A percentile compares a stretch with the other conserved stretches of the same genome.
These are phyloP conservation scores for Ommatoiulus sabulosus DNA, from an alignment of 2,888 invertebrate genomes.

Conservation along the genomic window DNA sequence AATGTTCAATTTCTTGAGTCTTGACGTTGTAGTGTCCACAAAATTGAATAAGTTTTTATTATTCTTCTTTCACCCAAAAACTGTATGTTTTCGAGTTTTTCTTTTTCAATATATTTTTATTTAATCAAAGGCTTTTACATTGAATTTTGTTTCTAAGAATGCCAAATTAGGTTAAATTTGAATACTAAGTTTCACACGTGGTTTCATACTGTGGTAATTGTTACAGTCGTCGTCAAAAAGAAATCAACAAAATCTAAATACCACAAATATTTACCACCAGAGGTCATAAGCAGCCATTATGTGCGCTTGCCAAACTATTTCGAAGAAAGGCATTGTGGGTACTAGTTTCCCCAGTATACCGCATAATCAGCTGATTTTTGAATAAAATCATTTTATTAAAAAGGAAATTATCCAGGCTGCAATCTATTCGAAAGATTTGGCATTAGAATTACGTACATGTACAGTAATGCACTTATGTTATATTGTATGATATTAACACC, in stretches of 20 bases:
- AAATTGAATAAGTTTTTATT: no score
- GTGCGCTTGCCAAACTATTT: background rate
- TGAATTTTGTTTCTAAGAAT: no score
- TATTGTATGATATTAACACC: background rate
- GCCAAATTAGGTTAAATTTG: no score
- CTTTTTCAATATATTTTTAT: no score
- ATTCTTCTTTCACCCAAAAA: no score
- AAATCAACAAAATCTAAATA: background rate
- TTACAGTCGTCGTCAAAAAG: no score
- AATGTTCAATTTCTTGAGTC: no score
- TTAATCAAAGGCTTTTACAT: no score
- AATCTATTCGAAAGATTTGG: background rate
- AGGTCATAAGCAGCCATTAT: background rate
- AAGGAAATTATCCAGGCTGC: background rate
- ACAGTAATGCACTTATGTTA: background rate
- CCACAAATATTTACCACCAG: background rate
- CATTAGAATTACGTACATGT: background rate
- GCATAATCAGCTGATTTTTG: background rate
- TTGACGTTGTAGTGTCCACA: no score
- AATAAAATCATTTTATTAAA: background rate
- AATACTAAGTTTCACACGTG: no score
- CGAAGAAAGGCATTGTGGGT: constrained; percentile 4
- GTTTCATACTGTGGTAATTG: no score
- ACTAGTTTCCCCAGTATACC: background rate
- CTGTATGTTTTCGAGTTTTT: no score